phyloP scores from a whole-genome alignment of 2,888 invertebrate species.

The Slavum lentiscoides region DNA sequence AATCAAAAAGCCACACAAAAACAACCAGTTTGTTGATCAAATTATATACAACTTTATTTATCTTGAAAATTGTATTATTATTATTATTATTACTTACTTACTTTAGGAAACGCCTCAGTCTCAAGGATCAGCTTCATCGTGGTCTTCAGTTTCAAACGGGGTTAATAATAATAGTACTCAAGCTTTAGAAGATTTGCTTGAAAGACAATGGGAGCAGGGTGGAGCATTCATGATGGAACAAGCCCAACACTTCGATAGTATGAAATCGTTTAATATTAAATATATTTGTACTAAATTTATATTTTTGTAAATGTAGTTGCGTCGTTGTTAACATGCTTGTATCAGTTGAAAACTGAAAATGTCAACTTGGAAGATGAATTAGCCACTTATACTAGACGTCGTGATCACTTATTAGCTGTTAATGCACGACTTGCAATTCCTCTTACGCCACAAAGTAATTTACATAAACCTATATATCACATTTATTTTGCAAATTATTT shows the following conservation, averaged over 20 bases:
- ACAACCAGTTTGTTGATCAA: slow-evolving; percentile 9
- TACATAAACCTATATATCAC: background rate
- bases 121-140: slow-evolving; percentile 31
- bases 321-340: slow-evolving; percentile 89
- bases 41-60: background rate
- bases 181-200: slow-evolving; percentile 89
- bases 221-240: slow-evolving; percentile 97
- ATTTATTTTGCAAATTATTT: background rate
- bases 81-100: background rate
- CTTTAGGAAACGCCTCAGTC: slow-evolving; percentile 6
- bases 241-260: slow-evolving; percentile 87
- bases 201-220: slow-evolving; percentile 97
- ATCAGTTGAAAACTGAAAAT: slow-evolving; percentile 92
- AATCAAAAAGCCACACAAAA: slow-evolving; percentile 12
- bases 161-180: slow-evolving; percentile 66
- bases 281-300: background rate
- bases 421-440: slow-evolving; percentile 92
- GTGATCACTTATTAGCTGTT: slow-evolving; percentile 92
- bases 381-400: slow-evolving; percentile 76
- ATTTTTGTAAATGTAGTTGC: slow-evolving; percentile 68
- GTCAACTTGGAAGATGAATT: slow-evolving; percentile 89
- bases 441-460: slow-evolving; percentile 62
- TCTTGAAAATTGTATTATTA: background rate
- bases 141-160: slow-evolving; percentile 42
- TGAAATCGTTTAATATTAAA: background rate